Evolutionary conservation across 2,888 invertebrate species (phyloP), one percentile per base, ranked within the genome.

Genomic region (Sussaba pulchella): DNA sequence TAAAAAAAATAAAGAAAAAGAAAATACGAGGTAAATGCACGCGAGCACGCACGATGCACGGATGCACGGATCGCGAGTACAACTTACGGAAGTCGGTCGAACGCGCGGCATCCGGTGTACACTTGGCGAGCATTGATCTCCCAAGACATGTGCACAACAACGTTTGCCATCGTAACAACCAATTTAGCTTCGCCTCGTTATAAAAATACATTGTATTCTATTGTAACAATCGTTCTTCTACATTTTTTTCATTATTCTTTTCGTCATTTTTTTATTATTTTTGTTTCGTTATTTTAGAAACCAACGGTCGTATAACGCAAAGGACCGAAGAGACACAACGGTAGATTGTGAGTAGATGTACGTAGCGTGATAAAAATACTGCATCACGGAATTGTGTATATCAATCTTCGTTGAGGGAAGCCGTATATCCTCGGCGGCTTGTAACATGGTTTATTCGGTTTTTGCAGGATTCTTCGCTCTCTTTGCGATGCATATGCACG

Each of bases 61-160:
- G 78, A 78, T 78, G 73, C 69, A 74, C 73, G 78, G 78, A 78
- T 74, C 78, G 78, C 73, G 69, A 74, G 78, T 73, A 78, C 73
- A 78, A 78, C 54, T 73, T 57, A 50, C 73, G 78, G 78, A 78
- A 78, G 78, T 78, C 78, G 72, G 66, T 59, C 67, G 73, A 47
- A 52, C 63, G 63, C 63, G 52, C 47, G 36, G 69, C 73, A 78
- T 78, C 78, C 78, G 78, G 78, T 45, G 61, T 59, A 59, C 72
- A 69, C 45, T 74, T 74, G 52, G 50, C 41, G 26, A 73, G 78
- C 52, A 41, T 69, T 39, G 69, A 50, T 63, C 64, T 69, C 57
- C 61, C 54, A 36, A 64, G 69, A 61, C 39, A 19, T 36, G 39
- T 59, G 31, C 31, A n/a, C 14, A 26, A 31, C 2, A 2, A 61